Evolutionary conservation across 1,140 invertebrate genomes (phyloP), one percentile per base, ranked within the genome.

Genomic region (Holotrichia oblita): DNA sequence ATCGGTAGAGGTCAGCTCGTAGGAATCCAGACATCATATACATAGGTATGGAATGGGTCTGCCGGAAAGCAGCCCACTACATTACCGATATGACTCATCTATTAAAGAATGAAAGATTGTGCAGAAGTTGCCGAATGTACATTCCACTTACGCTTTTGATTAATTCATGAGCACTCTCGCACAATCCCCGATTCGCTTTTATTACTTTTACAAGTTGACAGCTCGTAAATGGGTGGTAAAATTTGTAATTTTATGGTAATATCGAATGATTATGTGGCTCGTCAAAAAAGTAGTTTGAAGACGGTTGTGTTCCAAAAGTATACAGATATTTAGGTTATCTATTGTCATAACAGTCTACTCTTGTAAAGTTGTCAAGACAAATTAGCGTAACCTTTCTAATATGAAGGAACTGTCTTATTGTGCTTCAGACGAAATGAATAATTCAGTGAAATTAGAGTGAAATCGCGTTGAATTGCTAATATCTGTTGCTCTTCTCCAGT

Each of bases 81-180:
- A 34, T 69, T 69, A 27, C 27, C 61, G 24, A 69, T 20, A 69
- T 69, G 61, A 69, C 24, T 69, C 61, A 69, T 34, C 61, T 69
- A 69, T 22, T 9, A 9, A 17, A 10, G 22, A 69, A 34, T 69
- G 12, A 69, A 34, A 27, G 20, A 69, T 69, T 34, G 61, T 17
- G 12, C 61, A 69, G 61, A 69, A 69, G 22, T 22, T 6, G 61
- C 61, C 61, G 10, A 69, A 69, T 61, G 9, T 61, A 61, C 59
- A 61, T 69, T 69, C 61, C 20, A 69, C 22, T 69, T 69, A 69
- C 61, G 8, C 22, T 69, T 27, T 22, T 69, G 61, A 69, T 69
- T 69, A 27, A 69, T 69, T 69, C 61, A 69, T 27, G 61, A 10
- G 22, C 3, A 27, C 14, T 27, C 22, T 14, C 20, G 22, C 24